Conservation (phyloP, 2,888 invertebrate species). For the Subacronicta megacephala region DNA sequence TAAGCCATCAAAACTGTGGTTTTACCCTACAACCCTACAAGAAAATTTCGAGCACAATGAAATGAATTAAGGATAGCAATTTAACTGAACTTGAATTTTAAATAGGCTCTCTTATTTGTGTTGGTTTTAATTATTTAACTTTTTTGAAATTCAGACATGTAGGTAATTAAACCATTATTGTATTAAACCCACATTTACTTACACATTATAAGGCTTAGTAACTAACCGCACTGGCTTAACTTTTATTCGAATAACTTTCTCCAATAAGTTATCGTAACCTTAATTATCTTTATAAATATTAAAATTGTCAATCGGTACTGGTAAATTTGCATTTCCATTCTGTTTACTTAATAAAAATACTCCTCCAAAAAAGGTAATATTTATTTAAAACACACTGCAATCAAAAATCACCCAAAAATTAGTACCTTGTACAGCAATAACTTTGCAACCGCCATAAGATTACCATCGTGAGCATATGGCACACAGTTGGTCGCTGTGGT, state of each 20-base stretch:
- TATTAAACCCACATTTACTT: too few species aligned
- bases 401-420: conserved; percentile 39
- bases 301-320: too few species aligned
- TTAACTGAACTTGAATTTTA: conserved; percentile 26
- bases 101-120: too few species aligned
- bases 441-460: conserved; percentile 71
- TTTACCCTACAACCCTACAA: conserved; percentile 43
- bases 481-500: conserved; percentile 70
- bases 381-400: conserved; percentile 8
- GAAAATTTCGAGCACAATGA: conserved; percentile 47
- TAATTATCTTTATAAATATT: too few species aligned
- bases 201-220: too few species aligned
- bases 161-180: too few species aligned
- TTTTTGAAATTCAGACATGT: too few species aligned
- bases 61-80: conserved; percentile 40
- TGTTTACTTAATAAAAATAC: background rate
- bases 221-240: too few species aligned
- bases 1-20: conserved; percentile 41
- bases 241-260: too few species aligned
- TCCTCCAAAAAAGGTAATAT: background rate
- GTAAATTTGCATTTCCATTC: background rate
- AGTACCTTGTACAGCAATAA: conserved; percentile 63
- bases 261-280: too few species aligned
- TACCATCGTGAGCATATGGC: conserved; percentile 79
- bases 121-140: too few species aligned